Evolutionary conservation across 2,888 invertebrate genomes (phyloP).

Genomic region (Iphiclides podalirius): DNA sequence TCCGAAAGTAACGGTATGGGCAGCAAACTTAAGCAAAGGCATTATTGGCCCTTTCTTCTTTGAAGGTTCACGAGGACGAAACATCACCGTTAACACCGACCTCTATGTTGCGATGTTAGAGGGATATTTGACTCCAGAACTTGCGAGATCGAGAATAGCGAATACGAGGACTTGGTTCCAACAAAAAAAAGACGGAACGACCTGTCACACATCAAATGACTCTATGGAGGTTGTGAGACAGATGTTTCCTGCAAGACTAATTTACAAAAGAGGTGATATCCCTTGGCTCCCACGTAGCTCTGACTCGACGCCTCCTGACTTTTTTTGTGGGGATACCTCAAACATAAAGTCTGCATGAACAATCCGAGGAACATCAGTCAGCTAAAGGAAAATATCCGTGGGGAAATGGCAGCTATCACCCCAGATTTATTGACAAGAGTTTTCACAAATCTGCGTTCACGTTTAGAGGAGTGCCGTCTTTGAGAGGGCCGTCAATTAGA

Average conservation of each 20-base stretch:
- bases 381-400: slow-evolving; percentile 27
- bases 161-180: slow-evolving; percentile 26
- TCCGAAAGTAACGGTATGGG: too few relatives aligned
- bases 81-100: neutral
- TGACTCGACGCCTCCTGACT: slow-evolving; percentile 1
- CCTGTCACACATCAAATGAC: slow-evolving; percentile 21
- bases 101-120: neutral
- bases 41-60: slow-evolving; percentile 11
- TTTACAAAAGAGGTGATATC: slow-evolving; percentile 4
- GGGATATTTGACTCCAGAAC: neutral
- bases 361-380: slow-evolving; percentile 18
- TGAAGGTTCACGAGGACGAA: slow-evolving; percentile 1
- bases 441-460: slow-evolving; percentile 21
- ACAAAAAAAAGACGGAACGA: slow-evolving; percentile 26
- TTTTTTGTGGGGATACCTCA: slow-evolving; percentile 3
- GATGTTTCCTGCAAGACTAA: slow-evolving; percentile 5
- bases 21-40: too few relatives aligned
- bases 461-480: slow-evolving; percentile 22
- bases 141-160: neutral
- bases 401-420: slow-evolving; percentile 26
- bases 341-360: slow-evolving; percentile 10
- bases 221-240: slow-evolving; percentile 1
- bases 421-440: slow-evolving; percentile 20
- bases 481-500: slow-evolving; percentile 9
- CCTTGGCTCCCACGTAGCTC: slow-evolving; percentile 9